Conservation (phyloP, 2,888 invertebrate species). For the Chrysolina oricalcia region DNA sequence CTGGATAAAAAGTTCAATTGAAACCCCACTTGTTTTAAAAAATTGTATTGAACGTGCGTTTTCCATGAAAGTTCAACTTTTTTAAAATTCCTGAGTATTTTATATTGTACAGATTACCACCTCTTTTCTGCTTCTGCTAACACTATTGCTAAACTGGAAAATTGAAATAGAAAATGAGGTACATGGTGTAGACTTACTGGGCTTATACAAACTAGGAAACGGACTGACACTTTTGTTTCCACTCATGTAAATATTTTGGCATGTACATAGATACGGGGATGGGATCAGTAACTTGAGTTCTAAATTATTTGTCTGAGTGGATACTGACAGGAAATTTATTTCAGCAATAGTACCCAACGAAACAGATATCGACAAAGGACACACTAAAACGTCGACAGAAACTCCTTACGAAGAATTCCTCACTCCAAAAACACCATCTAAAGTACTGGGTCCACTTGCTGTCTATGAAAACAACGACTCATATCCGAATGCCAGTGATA, state of each 20-base stretch:
- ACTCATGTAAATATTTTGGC: slow-evolving; percentile 54
- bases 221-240: slow-evolving; percentile 48
- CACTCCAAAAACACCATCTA: slow-evolving; percentile 63
- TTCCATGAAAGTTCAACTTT: too few species aligned
- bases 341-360: slow-evolving; percentile 59
- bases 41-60: too few species aligned
- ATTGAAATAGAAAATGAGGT: slow-evolving; percentile 3
- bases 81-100: too few species aligned
- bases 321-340: slow-evolving; percentile 58
- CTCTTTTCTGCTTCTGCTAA: not conserved
- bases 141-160: not conserved
- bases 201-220: slow-evolving; percentile 40
- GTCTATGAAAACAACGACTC: slow-evolving; percentile 65
- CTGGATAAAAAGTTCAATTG: too few species aligned
- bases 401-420: slow-evolving; percentile 48
- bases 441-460: slow-evolving; percentile 67
- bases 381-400: slow-evolving; percentile 56
- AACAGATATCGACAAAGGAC: slow-evolving; percentile 57
- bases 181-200: slow-evolving; percentile 30
- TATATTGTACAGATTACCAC: not conserved
- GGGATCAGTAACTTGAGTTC: slow-evolving; percentile 33
- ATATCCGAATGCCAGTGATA: slow-evolving; percentile 42
- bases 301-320: slow-evolving; percentile 43
- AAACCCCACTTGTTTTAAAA: too few species aligned
- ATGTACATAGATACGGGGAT: slow-evolving; percentile 31